These are phyloP conservation scores for Corythucha ciliata DNA, from an alignment of 2,888 invertebrate genomes.

Conservation along the genomic window DNA sequence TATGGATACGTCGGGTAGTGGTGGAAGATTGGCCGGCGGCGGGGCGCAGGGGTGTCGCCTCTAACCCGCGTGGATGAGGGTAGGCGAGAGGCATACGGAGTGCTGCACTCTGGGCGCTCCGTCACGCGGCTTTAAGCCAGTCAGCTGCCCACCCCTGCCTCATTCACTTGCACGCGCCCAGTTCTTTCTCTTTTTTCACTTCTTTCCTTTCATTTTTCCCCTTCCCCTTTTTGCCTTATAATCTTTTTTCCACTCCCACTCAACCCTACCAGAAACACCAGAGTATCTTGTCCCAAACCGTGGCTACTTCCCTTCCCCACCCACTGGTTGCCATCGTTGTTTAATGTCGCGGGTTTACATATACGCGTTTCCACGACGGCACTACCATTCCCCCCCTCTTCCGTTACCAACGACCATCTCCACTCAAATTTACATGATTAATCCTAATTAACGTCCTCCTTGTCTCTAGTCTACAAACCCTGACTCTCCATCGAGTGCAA, in stretches of 20 bases:
- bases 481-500: not conserved
- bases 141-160: constrained; percentile 25
- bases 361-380: not conserved
- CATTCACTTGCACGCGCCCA: constrained; percentile 20
- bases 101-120: constrained; percentile 20
- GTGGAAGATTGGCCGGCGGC: not conserved
- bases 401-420: not conserved
- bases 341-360: constrained; percentile 3
- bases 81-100: not conserved
- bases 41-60: not conserved
- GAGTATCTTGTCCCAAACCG: constrained; percentile 1
- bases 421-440: too few species aligned
- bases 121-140: constrained; percentile 15
- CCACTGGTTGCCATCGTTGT: constrained; percentile 14
- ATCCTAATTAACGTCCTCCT: too few species aligned
- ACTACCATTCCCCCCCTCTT: constrained; percentile 4
- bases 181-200: constrained; percentile 19
- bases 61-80: not conserved
- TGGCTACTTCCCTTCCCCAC: constrained; percentile 13
- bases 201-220: constrained; percentile 12
- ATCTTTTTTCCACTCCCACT: constrained; percentile 3
- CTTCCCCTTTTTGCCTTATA: constrained; percentile 10
- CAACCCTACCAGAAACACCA: not conserved
- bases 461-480: too few species aligned
- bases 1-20: constrained; percentile 4